Percentiles rank a stretch among this genome's conserved stretches.
Evolutionary conservation across 92 coral and sea anemone species (phyloP).

Genomic region (Epizoanthus illoricatus): DNA sequence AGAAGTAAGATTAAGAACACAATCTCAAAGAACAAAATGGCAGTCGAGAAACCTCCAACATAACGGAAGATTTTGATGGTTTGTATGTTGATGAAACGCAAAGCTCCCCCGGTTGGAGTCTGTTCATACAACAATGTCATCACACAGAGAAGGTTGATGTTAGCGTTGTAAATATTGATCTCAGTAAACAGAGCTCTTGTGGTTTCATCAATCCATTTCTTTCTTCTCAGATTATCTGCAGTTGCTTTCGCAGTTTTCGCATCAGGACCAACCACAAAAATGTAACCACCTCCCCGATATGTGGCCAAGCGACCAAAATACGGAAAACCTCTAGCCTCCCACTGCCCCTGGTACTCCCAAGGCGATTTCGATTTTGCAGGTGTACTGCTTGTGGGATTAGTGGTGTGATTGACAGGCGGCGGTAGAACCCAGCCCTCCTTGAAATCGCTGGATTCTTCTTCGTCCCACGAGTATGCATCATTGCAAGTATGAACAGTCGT

Average conservation of each 20-base stretch:
- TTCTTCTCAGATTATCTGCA: constrained; percentile 38
- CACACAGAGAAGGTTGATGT: constrained; percentile 81
- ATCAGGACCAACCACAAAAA: constrained; percentile 71
- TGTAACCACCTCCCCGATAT: constrained; percentile 85
- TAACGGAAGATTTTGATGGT: constrained; percentile 82
- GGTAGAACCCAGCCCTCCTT: constrained; percentile 54
- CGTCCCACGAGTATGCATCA: constrained; percentile 80
- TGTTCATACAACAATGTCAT: constrained; percentile 73
- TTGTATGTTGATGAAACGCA: constrained; percentile 67
- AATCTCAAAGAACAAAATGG: constrained; percentile 74
- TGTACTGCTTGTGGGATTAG: background rate
- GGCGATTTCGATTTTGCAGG: constrained; percentile 6
- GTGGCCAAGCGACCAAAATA: constrained; percentile 85
- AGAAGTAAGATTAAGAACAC: constrained; percentile 63
- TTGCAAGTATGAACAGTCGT: constrained; percentile 64
- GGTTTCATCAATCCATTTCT: constrained; percentile 76
- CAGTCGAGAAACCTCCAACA: constrained; percentile 71
- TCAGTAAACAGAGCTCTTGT: constrained; percentile 87
- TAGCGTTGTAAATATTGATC: constrained; percentile 76
- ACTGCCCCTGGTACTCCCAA: constrained; percentile 48
- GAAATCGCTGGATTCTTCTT: constrained; percentile 69
- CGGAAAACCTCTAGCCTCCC: constrained; percentile 81
- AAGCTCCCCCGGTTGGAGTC: constrained; percentile 74
- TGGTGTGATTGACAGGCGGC: constrained; percentile 37
- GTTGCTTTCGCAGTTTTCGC: constrained; percentile 44